Percentiles rank a stretch among this genome's conserved stretches.
Evolutionary conservation across 2,797 vertebrate species (phyloP).

Genomic region (Acropternis orthonyx): DNA sequence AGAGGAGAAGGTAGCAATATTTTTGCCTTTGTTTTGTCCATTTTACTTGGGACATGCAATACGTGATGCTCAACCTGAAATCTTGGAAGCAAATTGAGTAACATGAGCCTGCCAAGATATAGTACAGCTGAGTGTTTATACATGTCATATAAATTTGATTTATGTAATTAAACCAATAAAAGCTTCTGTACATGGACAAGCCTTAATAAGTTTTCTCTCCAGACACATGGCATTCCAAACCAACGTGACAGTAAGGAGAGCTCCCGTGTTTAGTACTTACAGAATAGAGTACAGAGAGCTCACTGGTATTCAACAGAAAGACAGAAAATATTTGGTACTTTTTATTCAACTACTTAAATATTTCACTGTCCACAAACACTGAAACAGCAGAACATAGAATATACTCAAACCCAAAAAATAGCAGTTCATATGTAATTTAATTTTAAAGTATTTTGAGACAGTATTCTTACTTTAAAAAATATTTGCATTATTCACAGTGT

Average conservation of each 20-base stretch:
- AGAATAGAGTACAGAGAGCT: background rate
- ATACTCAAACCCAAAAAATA: background rate
- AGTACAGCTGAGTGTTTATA: slow-evolving; percentile 5
- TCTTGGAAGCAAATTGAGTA: slow-evolving; percentile 29
- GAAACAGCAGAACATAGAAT: background rate
- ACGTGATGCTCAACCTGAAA: background rate
- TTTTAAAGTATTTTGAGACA: background rate
- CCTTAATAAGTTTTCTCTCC: slow-evolving; percentile 3
- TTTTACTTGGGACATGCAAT: background rate
- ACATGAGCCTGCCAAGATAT: background rate
- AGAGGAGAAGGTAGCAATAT: background rate
- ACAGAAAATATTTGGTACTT: background rate
- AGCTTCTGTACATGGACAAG: background rate
- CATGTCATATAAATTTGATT: slow-evolving; percentile 41
- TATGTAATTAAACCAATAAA: slow-evolving; percentile 36
- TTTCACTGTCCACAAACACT: background rate
- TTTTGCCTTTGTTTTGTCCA: background rate
- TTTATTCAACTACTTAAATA: background rate
- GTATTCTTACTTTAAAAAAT: background rate
- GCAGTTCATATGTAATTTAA: background rate
- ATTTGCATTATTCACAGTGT: background rate
- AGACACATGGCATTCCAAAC: background rate
- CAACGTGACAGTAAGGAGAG: background rate
- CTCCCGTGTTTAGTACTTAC: background rate
- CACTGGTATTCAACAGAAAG: background rate